These are phyloP conservation scores for Arothron firmamentum DNA, from an alignment of 2,113 vertebrate species.

Conservation along the genomic window DNA sequence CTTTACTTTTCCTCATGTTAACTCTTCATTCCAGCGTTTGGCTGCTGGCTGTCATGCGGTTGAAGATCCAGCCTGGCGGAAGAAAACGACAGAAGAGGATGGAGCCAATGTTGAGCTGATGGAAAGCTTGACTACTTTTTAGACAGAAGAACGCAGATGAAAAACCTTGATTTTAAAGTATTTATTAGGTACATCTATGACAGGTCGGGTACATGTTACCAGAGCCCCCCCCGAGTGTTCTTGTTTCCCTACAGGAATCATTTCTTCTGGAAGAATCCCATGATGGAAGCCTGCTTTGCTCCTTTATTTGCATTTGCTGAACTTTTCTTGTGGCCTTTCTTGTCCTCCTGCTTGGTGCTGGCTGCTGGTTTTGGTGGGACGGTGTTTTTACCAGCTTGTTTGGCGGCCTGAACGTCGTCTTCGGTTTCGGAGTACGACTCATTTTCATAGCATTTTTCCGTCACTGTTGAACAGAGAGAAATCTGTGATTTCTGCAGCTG, in stretches of 20 bases:
- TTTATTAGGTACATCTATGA: too few relatives aligned
- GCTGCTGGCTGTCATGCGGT: not conserved
- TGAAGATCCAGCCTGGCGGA: not conserved
- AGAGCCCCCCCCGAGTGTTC: too few relatives aligned
- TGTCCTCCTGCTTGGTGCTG: constrained; percentile 76
- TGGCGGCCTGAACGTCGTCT: constrained; percentile 70
- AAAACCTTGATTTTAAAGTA: too few relatives aligned
- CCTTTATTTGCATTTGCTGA: constrained; percentile 68
- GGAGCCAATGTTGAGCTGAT: not conserved
- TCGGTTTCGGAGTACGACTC: constrained; percentile 91
- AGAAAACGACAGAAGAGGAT: not conserved
- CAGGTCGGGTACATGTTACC: too few relatives aligned
- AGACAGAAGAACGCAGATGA: too few relatives aligned
- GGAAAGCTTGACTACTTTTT: not conserved
- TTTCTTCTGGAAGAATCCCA: constrained; percentile 92
- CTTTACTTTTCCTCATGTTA: not conserved
- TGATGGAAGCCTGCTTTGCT: constrained; percentile 88
- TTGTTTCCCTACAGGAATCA: constrained; percentile 47
- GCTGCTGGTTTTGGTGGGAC: constrained; percentile 30
- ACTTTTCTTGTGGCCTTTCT: constrained; percentile 79
- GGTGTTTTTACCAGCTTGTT: constrained; percentile 24
- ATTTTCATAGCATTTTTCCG: constrained; percentile 88
- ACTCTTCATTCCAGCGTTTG: constrained; percentile 15
- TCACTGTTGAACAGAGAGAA: constrained; percentile 75
- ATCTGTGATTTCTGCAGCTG: not conserved